Conservation (phyloP, 37 sponge, comb jelly and placozoan species). For the Oopsacas minuta region DNA sequence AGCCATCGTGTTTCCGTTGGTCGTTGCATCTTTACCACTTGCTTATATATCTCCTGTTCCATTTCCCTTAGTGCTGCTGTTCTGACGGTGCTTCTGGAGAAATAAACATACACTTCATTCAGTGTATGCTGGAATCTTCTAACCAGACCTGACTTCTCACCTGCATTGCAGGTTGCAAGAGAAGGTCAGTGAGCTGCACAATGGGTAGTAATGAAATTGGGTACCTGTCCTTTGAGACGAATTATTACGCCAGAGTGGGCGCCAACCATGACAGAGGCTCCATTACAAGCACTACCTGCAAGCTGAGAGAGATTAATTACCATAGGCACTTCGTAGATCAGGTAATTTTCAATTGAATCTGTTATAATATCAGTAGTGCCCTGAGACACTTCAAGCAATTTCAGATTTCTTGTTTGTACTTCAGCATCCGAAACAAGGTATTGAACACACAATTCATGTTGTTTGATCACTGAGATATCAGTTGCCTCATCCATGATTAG, state of each 20-base stretch:
- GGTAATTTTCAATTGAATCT: not conserved
- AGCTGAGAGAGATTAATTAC: constrained; percentile 2
- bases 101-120: constrained; percentile 19
- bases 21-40: constrained; percentile 16
- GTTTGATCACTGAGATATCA: too few species aligned
- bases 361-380: constrained; percentile 20
- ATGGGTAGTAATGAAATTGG: constrained; percentile 23
- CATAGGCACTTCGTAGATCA: not conserved
- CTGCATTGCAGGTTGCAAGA: constrained; percentile 22
- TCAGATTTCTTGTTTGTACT: too few species aligned
- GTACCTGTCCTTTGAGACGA: not conserved
- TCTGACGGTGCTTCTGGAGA: not conserved
- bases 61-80: constrained; percentile 27
- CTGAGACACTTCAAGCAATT: too few species aligned
- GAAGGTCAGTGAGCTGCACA: constrained; percentile 29
- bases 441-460: not conserved
- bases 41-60: constrained; percentile 25
- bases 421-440: not conserved
- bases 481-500: too few species aligned
- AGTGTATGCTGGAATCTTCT: not conserved
- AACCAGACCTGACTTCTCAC: not conserved
- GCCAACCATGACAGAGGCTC: constrained; percentile 20
- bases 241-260: not conserved
- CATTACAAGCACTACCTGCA: not conserved
- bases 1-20: constrained; percentile 28